Base-by-base conservation (phyloP, 2,113 vertebrate species). In the Mirza zaza region DNA sequence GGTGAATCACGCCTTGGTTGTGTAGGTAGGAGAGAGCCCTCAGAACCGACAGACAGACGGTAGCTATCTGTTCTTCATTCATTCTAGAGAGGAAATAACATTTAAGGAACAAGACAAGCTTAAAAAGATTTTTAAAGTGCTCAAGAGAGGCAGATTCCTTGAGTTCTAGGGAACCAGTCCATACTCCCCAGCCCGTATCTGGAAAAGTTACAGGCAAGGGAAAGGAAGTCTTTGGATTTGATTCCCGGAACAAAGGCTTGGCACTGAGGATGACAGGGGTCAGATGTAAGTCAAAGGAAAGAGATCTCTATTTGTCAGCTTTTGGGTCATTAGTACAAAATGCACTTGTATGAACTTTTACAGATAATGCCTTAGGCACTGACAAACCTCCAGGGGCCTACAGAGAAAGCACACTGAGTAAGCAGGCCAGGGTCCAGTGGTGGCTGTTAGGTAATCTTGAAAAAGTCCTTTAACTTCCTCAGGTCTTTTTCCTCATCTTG, bases 1-100 rank as follows among this genome's bases (percentile, higher is more conserved):
- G 98, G 98, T 99, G 99, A 98, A 99, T 99, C 98, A 99, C 99
- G 1, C 99, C 99, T 98, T 99, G 99, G 32, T 99, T 99, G 98
- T 99, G 99, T 95, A 99, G 99, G 98, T 99, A 99, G 83, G 99
- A 99, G 96, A 99, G 98, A 1, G 99, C 99, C 97, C 98, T 99
- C 95, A 99, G 98, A 95, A 99, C 99, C 0, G 99, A 99, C 97
- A 99, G 90, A 97, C 99, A 99, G 83, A 99, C 99, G 0, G 99
- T 99, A 3, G 99, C 99, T 52, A 99, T 99, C 98, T 99, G 99
- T 97, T 99, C 99, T 98, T 99, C 99, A 25, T 99, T 99, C 99
- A 99, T 99, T 98, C 99, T 99, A 97, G 70, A 98, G 97, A 92
- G 87, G 76, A 96, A 95, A 89, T 48, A 75, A 82, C 83, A 93